These are phyloP conservation scores for Eilema sororculum DNA, from an alignment of 2,888 invertebrate genomes.

Conservation along the genomic window DNA sequence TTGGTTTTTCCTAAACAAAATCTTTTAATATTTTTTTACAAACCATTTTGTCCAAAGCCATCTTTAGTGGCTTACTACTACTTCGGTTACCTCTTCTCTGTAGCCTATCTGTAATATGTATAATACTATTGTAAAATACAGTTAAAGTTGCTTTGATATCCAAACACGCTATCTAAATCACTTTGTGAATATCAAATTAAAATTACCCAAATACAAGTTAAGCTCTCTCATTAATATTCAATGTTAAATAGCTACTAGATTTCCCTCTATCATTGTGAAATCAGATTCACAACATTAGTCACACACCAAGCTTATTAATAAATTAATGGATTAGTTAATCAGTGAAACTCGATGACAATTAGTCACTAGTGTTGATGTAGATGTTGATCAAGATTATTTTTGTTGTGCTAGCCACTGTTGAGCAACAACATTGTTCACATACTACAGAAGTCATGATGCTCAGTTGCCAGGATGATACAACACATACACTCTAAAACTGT, in stretches of 20 bases:
- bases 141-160: neutral
- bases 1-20: too few species aligned
- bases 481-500: constrained; percentile 74
- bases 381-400: constrained; percentile 72
- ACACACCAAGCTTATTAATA: constrained; percentile 36
- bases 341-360: constrained; percentile 48
- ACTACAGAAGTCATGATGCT: constrained; percentile 76
- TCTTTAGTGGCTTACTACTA: too few species aligned
- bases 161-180: neutral
- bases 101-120: neutral
- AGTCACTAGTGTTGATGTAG: constrained; percentile 65
- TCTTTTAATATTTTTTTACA: too few species aligned
- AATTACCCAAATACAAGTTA: neutral
- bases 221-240: neutral
- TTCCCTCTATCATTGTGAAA: constrained; percentile 41
- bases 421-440: constrained; percentile 81
- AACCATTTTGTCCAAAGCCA: too few species aligned
- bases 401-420: constrained; percentile 65
- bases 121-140: neutral
- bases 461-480: constrained; percentile 76
- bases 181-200: neutral
- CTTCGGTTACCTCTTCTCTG: neutral
- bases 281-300: constrained; percentile 28
- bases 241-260: constrained; percentile 11
- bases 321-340: constrained; percentile 43